Evolutionary conservation across 2,797 vertebrate genomes (phyloP), one percentile per base, ranked within the genome.

Genomic region (Etheostoma perlongum): DNA sequence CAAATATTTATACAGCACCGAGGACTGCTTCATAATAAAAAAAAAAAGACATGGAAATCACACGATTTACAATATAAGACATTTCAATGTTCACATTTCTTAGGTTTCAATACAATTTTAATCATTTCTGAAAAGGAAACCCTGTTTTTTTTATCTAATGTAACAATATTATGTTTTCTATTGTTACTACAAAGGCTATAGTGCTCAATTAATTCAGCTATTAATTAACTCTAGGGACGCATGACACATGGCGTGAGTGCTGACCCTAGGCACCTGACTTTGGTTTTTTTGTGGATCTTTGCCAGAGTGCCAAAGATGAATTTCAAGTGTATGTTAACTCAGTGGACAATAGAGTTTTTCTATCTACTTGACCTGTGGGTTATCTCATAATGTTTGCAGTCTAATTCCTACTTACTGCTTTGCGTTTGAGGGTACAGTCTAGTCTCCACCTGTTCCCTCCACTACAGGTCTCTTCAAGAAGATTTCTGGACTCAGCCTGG

Each of bases 401-500:
- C 7, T 14, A 2, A 19, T 44, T n/a, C 5, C 4, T 68, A 95
- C 97, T 94, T 92, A 99, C 98, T 42, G 98, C 98, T 92, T 99
- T 99, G 75, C 97, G 94, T 85, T 96, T 98, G 64, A 99, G 96
- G 89, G 97, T 94, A 82, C 93, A 98, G 92, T 99, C 98, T 63
- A 99, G 90, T 59, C 98, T 95, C 98, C 98, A 99, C 53, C 93
- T 95, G 92, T 99, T 99, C 25, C 98, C 89, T 99, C 98, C 47
- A 99, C 96, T 49, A 99, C 97, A 0, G 98, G 98, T 23, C 98
- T 96, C 91, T 99, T 99, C 79, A 99, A 91, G 89, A 99, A 99
- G 85, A 99, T 99, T 93, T 99, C 98, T 27, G 98, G 98, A 92
- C 98, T 99, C 85, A 99, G 86, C 98, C 98, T 96, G 76, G 40